phyloP scores from a whole-genome alignment of 2,113 vertebrate genomes.

The Bufo gargarizans region DNA sequence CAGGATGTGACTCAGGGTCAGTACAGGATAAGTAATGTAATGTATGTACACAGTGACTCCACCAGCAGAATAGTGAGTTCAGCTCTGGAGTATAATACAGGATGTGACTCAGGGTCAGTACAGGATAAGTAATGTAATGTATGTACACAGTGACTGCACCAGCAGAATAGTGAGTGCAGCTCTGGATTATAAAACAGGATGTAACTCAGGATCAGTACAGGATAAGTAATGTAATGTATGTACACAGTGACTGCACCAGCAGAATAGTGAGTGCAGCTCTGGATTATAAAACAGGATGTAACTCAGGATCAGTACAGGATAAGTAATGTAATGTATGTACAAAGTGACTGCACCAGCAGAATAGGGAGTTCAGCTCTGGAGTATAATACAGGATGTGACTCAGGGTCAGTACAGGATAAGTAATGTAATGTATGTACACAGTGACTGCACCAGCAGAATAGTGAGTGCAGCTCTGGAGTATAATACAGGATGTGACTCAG shows the following conservation, averaged over 20 bases:
- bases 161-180: slow-evolving; percentile 19
- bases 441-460: neutral
- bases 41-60: neutral
- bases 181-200: neutral
- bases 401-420: neutral
- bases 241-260: neutral
- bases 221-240: slow-evolving; percentile 15
- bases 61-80: slow-evolving; percentile 4
- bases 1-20: neutral
- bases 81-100: slow-evolving; percentile 1
- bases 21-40: neutral
- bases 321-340: slow-evolving; percentile 13
- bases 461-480: neutral
- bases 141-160: neutral
- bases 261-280: slow-evolving; percentile 8
- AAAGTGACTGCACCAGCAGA: neutral
- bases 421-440: slow-evolving; percentile 9
- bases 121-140: slow-evolving; percentile 7
- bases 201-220: neutral
- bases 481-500: neutral
- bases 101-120: neutral
- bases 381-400: neutral
- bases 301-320: neutral
- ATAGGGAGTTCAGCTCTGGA: slow-evolving; percentile 7
- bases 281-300: neutral